Percentiles rank a stretch among this genome's conserved stretches.
Evolutionary conservation across 2,113 vertebrate species (phyloP).

Genomic region (Pampusana beccarii): DNA sequence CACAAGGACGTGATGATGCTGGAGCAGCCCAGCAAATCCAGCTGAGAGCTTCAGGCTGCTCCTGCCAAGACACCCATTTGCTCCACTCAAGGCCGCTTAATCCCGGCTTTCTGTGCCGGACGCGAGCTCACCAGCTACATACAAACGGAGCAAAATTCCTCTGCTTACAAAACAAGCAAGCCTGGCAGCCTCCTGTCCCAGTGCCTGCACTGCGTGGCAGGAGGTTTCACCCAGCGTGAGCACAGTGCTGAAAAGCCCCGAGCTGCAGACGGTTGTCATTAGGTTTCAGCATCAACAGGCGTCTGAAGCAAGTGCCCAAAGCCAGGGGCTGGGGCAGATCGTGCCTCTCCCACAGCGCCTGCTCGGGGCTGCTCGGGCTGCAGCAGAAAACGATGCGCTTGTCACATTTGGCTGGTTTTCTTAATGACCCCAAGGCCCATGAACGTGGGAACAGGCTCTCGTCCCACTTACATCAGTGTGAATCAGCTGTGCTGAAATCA

Average conservation of each 20-base stretch:
- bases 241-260: neutral
- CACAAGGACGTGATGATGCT: neutral
- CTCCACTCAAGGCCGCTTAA: neutral
- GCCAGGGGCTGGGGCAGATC: neutral
- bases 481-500: neutral
- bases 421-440: neutral
- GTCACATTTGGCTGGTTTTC: slow-evolving; percentile 5
- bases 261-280: neutral
- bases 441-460: neutral
- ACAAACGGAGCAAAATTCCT: neutral
- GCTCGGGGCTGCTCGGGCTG: neutral
- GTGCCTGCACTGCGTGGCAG: neutral
- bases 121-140: rapidly evolving
- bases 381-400: neutral
- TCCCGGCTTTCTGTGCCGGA: neutral
- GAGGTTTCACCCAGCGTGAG: neutral
- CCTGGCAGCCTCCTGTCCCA: neutral
- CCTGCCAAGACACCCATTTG: neutral
- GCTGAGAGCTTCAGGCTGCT: neutral
- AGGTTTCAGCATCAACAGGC: slow-evolving; percentile 11
- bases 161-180: neutral
- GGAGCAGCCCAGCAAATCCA: neutral
- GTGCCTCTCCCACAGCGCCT: neutral
- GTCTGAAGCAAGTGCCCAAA: neutral
- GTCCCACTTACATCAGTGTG: neutral